Evolutionary conservation across 2,888 invertebrate species (phyloP).

Genomic region (Heliconius hortense): DNA sequence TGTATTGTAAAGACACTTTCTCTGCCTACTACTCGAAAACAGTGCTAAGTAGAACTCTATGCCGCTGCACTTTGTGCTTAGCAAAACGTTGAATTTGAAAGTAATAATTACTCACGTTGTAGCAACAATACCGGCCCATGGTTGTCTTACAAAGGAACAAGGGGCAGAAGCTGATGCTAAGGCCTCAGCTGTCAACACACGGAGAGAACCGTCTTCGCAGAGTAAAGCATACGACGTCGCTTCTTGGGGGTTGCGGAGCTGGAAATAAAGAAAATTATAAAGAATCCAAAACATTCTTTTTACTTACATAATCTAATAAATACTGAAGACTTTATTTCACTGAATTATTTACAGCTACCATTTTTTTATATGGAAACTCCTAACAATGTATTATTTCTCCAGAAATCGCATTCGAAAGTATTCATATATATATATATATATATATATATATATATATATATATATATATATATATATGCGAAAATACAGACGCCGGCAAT

Average conservation of each 20-base stretch:
- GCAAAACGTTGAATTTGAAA: neutral
- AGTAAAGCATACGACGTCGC: conserved; percentile 79
- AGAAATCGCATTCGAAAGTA: too few species aligned
- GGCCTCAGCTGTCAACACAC: conserved; percentile 66
- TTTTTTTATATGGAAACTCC: too few species aligned
- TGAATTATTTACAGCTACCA: too few species aligned
- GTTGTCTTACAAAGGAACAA: conserved; percentile 84
- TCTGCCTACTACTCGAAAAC: too few species aligned
- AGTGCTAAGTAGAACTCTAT: neutral
- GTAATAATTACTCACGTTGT: conserved; percentile 67
- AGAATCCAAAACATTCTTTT: neutral
- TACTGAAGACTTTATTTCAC: neutral
- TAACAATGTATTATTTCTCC: too few species aligned
- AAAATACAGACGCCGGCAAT: too few species aligned
- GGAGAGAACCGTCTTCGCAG: conserved; percentile 84
- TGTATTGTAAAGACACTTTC: too few species aligned
- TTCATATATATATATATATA: too few species aligned
- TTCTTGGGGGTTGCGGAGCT: conserved; percentile 61
- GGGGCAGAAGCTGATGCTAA: conserved; percentile 57
- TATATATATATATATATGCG: too few species aligned
- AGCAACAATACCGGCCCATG: conserved; percentile 82
- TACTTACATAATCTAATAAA: neutral
- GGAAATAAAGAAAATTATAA: conserved; percentile 27
- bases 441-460: too few species aligned
- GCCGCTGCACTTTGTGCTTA: neutral